Percentiles rank a stretch among this genome's conserved stretches.
Evolutionary conservation across 1,140 invertebrate genomes (phyloP).

Genomic region (Drosophila carrolli): DNA sequence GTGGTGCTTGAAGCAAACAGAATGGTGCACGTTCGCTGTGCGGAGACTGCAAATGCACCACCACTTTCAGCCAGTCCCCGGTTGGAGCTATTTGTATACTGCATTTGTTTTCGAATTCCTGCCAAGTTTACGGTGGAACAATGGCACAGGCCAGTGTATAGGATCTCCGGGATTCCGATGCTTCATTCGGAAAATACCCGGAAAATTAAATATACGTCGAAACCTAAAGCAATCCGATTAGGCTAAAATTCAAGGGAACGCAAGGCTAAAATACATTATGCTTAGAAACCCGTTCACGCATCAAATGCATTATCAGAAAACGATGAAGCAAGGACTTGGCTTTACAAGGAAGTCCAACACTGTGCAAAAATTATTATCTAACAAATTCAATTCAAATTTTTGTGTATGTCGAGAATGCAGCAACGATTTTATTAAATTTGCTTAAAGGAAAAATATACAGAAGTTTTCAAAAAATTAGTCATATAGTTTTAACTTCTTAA

Average conservation of each 20-base stretch:
- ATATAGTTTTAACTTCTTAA: too few relatives aligned
- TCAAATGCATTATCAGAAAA: too few relatives aligned
- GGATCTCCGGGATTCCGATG: background rate
- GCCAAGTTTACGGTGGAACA: slow-evolving; percentile 7
- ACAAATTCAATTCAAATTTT: too few relatives aligned
- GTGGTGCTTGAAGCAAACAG: slow-evolving; percentile 25
- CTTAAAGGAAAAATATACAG: too few relatives aligned
- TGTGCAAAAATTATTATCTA: too few relatives aligned
- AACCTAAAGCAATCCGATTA: background rate
- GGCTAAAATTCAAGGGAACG: background rate
- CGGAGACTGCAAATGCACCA: slow-evolving; percentile 6
- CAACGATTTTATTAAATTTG: too few relatives aligned
- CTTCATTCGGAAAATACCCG: background rate
- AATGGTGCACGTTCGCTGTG: slow-evolving; percentile 4
- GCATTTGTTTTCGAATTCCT: slow-evolving; percentile 13
- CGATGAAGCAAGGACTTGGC: too few relatives aligned
- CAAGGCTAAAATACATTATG: background rate
- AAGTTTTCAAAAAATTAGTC: too few relatives aligned
- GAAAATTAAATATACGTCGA: background rate
- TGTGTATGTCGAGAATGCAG: too few relatives aligned
- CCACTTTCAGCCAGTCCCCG: background rate
- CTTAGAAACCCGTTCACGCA: background rate
- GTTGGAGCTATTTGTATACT: slow-evolving; percentile 4
- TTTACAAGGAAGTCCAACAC: too few relatives aligned
- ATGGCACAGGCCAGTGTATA: background rate